Percentiles rank a stretch among this genome's conserved stretches.
These are phyloP conservation scores for Pangasius sanitwongsei DNA, from an alignment of 2,797 vertebrate genomes.

Conservation along the genomic window DNA sequence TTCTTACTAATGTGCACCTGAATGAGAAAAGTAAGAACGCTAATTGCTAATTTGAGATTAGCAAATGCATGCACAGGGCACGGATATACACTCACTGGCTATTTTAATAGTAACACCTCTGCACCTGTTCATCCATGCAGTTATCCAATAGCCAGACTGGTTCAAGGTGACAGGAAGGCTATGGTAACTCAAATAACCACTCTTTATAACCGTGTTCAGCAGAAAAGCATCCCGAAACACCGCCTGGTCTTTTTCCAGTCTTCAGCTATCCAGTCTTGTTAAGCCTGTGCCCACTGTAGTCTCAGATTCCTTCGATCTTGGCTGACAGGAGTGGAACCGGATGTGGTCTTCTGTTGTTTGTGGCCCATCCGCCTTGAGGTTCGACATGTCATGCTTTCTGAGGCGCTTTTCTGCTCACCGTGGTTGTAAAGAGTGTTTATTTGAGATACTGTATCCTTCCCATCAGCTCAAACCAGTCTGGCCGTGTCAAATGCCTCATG, in stretches of 20 bases:
- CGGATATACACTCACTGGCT: background rate
- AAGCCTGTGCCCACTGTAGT: background rate
- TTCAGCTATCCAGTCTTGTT: background rate
- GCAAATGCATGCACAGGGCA: background rate
- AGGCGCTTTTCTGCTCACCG: background rate
- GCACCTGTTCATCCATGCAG: background rate
- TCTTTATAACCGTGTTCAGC: background rate
- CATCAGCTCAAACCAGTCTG: background rate
- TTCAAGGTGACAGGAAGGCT: background rate
- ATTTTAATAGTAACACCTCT: background rate
- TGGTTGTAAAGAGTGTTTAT: background rate
- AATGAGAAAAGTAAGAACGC: slow-evolving; percentile 1
- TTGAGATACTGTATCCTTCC: background rate
- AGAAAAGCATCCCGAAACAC: background rate
- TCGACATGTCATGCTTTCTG: background rate
- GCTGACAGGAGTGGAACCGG: background rate
- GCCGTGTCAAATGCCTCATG: too few species aligned
- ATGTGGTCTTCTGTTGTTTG: background rate
- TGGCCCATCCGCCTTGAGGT: background rate
- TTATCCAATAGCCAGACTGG: background rate
- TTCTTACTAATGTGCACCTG: slow-evolving; percentile 23
- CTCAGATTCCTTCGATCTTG: background rate
- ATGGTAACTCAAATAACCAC: background rate
- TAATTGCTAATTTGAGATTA: background rate
- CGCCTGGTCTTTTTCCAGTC: background rate